These are phyloP conservation scores for Octodon degus DNA, from an alignment of 2,113 vertebrate species.

Conservation along the genomic window DNA sequence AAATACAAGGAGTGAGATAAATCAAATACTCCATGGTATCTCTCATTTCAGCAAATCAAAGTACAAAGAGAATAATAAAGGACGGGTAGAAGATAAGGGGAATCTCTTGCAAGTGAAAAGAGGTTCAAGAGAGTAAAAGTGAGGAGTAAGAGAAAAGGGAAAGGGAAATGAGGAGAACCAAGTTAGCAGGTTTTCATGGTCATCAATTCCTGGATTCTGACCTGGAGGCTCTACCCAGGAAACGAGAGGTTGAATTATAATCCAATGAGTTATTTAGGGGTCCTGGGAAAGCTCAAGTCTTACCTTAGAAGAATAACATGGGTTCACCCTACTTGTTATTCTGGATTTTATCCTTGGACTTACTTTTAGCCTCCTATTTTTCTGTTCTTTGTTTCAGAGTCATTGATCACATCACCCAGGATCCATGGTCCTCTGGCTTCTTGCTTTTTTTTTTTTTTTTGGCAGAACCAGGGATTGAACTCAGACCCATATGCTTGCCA, in stretches of 20 bases:
- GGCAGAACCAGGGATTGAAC: too few relatives aligned
- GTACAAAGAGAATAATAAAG: background rate
- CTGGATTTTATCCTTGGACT: background rate
- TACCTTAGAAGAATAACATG: background rate
- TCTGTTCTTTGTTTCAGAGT: background rate
- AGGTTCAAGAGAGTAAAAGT: background rate
- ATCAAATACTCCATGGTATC: background rate
- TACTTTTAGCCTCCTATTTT: background rate
- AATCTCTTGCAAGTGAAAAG: background rate
- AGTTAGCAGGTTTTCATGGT: background rate
- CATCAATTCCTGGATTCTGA: background rate
- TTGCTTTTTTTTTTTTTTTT: too few relatives aligned
- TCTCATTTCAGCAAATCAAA: background rate
- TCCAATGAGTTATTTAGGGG: background rate
- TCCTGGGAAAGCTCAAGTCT: background rate
- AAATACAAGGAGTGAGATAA: background rate
- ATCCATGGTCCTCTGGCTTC: background rate
- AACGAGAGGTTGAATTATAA: background rate
- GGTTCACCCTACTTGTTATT: background rate
- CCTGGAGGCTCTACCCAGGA: background rate
- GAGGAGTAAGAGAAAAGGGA: background rate
- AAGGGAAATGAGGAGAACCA: background rate
- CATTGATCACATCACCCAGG: fast-evolving
- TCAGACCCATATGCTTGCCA: too few relatives aligned
- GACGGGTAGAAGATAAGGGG: background rate